Percentiles rank a stretch among this genome's conserved stretches.
Evolutionary conservation across 2,797 vertebrate genomes (phyloP).

Genomic region (Onychomys leucogaster): DNA sequence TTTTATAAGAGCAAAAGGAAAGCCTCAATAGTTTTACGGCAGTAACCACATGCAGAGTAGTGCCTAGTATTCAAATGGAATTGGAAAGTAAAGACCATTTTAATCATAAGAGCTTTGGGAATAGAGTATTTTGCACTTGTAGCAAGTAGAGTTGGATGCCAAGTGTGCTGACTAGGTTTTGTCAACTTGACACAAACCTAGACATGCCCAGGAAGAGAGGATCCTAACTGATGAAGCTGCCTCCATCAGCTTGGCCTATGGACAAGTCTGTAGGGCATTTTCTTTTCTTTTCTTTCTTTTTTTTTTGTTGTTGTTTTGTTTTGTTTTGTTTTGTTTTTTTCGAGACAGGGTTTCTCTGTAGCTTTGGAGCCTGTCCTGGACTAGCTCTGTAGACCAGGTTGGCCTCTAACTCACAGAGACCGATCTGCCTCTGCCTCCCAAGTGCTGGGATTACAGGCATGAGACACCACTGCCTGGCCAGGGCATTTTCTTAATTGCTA

Average conservation of each 20-base stretch:
- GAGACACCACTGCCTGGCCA: too few species aligned
- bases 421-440: too few species aligned
- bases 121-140: not conserved
- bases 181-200: not conserved
- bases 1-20: conserved; percentile 79
- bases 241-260: not conserved
- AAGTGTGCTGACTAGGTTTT: not conserved
- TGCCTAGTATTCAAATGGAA: conserved; percentile 62
- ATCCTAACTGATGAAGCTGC: not conserved
- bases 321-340: too few species aligned
- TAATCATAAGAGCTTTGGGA: conserved; percentile 35
- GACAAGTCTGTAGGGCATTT: not conserved
- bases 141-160: not conserved
- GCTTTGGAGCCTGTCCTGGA: too few species aligned
- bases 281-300: too few species aligned
- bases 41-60: conserved; percentile 67
- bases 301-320: too few species aligned
- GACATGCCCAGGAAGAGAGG: not conserved
- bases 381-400: too few species aligned
- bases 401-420: too few species aligned
- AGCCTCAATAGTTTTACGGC: conserved; percentile 46
- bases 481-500: not conserved
- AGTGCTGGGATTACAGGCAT: too few species aligned
- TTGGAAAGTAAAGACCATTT: not conserved
- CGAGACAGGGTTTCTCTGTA: too few species aligned